Base-by-base conservation (phyloP, 2,888 invertebrate species). In the Tachystola acroxantha region DNA sequence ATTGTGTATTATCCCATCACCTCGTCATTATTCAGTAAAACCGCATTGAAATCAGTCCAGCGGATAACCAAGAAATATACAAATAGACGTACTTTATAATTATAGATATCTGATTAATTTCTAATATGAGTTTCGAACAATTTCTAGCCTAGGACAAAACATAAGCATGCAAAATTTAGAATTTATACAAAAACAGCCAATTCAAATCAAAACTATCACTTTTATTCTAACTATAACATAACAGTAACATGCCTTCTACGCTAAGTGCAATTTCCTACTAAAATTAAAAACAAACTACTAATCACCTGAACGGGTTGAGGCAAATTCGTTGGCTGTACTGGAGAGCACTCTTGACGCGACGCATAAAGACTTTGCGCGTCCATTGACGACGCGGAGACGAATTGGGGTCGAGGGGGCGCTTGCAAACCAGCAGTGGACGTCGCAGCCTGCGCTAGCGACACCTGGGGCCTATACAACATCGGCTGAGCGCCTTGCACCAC, bases 381-480 rank as follows among this genome's bases (percentile, higher is more conserved):
- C 55, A 64, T 46, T 11, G 61, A 51, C 40, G 56, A 36, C 39
- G 68, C 63, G 2, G 64, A 57, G 36, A 53, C 55, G 53, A 60
- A 58, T 38, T 64, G 66, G 4, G 71, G 65, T 13, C 65, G 47
- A 19, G 43, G 24, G 32, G 41, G 47, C 25, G 45, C 40, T 38
- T 53, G 53, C n/a, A 45, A 54, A 35, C 46, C 55, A 3, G 63
- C 58, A 40, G 50, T 49, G 58, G 60, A 56, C 40, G 46, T 53
- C 37, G 65, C 66, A 16, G 64, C 55, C 36, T 73, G 75, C 16
- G 70, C 51, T 10, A 56, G 42, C 22, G 58, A 54, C 41, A 59
- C 58, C 37, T 73, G 76, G 12, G 79, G 64, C 28, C 73, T 52
- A 34, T 73, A 77, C 61, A 61, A 45, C 71, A 72, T 64, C 5